A percentile compares a stretch with the other conserved stretches of the same genome.
phyloP scores from a whole-genome alignment of 1,140 invertebrate species.

The Adelges cooleyi region DNA sequence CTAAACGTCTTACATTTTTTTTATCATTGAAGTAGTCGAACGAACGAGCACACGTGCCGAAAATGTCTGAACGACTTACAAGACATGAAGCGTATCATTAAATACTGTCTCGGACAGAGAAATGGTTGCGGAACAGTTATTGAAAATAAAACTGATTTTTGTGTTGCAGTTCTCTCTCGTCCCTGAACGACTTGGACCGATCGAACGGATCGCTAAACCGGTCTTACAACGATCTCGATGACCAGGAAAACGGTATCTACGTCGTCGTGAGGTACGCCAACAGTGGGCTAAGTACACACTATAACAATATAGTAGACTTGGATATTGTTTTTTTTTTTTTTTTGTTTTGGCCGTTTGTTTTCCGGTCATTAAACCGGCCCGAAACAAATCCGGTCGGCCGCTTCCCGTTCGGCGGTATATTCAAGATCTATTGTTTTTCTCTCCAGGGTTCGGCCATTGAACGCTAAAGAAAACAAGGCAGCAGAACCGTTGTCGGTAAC shows the following conservation, averaged over 20 bases:
- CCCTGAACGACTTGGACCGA: not conserved
- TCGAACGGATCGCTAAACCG: constrained; percentile 1
- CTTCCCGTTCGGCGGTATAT: not conserved
- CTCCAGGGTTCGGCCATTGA: constrained; percentile 57
- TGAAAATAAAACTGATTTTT: no score
- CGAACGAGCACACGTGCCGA: no score
- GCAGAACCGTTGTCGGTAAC: constrained; percentile 51
- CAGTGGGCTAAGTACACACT: not conserved
- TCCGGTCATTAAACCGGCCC: not conserved
- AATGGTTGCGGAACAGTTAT: no score
- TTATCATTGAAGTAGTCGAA: no score
- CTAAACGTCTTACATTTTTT: no score
- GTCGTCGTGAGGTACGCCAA: not conserved
- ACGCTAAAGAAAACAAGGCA: constrained; percentile 50
- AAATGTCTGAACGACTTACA: no score
- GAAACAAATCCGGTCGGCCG: no score
- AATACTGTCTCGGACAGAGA: no score
- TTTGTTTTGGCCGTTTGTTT: not conserved
- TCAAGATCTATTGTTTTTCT: not conserved
- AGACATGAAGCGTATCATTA: no score
- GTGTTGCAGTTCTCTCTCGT: not conserved
- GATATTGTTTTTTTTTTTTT: not conserved
- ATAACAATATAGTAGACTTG: not conserved
- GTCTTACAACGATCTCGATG: constrained; percentile 10
- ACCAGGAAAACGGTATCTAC: constrained; percentile 15